Conservation (phyloP, 2,113 vertebrate genomes). For the Phalacrocorax carbo region DNA sequence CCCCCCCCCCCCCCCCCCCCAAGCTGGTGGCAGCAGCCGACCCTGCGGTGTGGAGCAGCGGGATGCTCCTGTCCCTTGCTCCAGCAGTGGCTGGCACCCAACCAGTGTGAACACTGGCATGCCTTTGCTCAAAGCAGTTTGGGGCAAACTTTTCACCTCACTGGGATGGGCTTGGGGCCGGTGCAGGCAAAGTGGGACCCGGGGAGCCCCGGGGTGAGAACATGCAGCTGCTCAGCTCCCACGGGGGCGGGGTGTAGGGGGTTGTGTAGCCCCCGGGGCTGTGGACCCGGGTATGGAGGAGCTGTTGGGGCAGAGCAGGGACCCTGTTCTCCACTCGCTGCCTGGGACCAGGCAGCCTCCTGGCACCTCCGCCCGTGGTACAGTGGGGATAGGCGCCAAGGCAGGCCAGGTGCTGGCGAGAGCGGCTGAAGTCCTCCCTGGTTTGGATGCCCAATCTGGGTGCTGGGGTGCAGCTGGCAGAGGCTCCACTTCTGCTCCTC, state of each 20-base stretch:
- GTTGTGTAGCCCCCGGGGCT: not conserved
- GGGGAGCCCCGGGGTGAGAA: not conserved
- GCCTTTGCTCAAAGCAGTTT: not conserved
- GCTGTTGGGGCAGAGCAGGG: not conserved
- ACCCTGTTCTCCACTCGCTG: too few relatives aligned
- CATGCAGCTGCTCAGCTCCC: rapidly evolving
- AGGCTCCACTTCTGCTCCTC: not conserved
- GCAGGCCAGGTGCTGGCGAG: not conserved
- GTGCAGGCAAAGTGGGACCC: not conserved
- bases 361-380: not conserved
- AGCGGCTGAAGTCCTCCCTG: not conserved
- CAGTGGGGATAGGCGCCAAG: not conserved
- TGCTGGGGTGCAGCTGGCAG: not conserved
- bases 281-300: not conserved
- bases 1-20: too few relatives aligned
- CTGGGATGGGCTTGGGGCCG: not conserved
- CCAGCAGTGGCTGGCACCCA: too few relatives aligned
- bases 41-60: too few relatives aligned
- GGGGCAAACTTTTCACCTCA: not conserved
- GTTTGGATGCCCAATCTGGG: not conserved
- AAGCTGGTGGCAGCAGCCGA: too few relatives aligned
- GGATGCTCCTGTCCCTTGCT: too few relatives aligned
- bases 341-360: too few relatives aligned
- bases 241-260: not conserved
- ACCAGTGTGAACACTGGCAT: not conserved